phyloP scores from a whole-genome alignment of 1,140 invertebrate species.

The Caenorhabditis remanei region DNA sequence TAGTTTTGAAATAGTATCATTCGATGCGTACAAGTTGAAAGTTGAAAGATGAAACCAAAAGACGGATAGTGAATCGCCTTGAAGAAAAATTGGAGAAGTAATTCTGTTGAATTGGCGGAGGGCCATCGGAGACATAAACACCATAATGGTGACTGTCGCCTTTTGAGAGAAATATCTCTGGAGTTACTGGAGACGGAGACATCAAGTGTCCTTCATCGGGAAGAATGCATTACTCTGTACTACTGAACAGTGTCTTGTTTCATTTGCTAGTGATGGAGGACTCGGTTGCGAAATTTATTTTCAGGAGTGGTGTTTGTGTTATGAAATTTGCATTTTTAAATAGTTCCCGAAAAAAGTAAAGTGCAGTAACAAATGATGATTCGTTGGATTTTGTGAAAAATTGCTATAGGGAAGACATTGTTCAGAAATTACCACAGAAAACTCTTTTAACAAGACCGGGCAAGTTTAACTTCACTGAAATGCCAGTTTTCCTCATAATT shows the following conservation, averaged over 20 bases:
- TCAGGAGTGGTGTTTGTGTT: background rate
- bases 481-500: no score
- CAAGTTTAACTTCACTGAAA: no score
- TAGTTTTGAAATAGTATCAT: no score
- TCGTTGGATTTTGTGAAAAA: no score
- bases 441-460: no score
- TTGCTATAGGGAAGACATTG: no score
- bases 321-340: no score
- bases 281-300: background rate
- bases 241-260: slow-evolving; percentile 20
- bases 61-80: background rate
- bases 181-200: slow-evolving; percentile 33
- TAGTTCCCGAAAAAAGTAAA: no score
- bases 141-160: slow-evolving; percentile 40
- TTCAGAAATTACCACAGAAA: no score
- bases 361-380: no score
- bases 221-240: slow-evolving; percentile 38
- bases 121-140: slow-evolving; percentile 41
- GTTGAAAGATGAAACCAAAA: slow-evolving; percentile 7
- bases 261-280: background rate
- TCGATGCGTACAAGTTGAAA: background rate
- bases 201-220: slow-evolving; percentile 46
- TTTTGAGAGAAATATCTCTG: background rate
- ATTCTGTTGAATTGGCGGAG: slow-evolving; percentile 1
- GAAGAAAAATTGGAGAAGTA: background rate